Conservation (phyloP, 2,797 vertebrate genomes). For the Molossus alvarezi region DNA sequence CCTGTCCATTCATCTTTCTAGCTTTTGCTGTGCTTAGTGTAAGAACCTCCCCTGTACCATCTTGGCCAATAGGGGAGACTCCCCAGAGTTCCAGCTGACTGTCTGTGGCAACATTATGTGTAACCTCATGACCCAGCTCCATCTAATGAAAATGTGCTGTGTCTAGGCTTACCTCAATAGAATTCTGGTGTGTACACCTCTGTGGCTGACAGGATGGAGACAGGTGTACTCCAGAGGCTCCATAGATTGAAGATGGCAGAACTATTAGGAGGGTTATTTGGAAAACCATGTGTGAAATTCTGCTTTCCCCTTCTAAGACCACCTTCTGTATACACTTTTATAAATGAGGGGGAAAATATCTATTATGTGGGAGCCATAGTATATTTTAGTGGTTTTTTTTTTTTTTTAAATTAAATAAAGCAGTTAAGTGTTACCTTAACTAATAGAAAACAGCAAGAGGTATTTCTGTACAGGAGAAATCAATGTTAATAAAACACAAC, state of each 20-base stretch:
- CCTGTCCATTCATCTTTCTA: too few relatives aligned
- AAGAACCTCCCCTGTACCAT: neutral
- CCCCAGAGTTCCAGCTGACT: neutral
- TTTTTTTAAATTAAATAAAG: neutral
- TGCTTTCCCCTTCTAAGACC: neutral
- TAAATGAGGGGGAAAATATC: neutral
- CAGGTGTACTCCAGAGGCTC: too few relatives aligned
- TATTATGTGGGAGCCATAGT: neutral
- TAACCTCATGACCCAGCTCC: neutral
- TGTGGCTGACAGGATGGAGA: neutral
- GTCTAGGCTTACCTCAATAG: neutral
- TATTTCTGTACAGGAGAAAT: neutral
- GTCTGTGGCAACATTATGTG: neutral
- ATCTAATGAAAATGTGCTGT: neutral
- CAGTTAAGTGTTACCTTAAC: neutral
- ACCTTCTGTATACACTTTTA: neutral
- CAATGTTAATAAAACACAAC: neutral
- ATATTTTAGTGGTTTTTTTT: neutral
- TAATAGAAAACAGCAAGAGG: neutral
- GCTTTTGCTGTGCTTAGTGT: neutral
- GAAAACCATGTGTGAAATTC: neutral
- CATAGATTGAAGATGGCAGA: neutral
- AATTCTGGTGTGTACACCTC: neutral
- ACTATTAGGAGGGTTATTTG: neutral
- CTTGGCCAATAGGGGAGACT: neutral